These are phyloP conservation scores for Tanytarsus gracilentus DNA, from an alignment of 2,888 invertebrate species.

Conservation along the genomic window DNA sequence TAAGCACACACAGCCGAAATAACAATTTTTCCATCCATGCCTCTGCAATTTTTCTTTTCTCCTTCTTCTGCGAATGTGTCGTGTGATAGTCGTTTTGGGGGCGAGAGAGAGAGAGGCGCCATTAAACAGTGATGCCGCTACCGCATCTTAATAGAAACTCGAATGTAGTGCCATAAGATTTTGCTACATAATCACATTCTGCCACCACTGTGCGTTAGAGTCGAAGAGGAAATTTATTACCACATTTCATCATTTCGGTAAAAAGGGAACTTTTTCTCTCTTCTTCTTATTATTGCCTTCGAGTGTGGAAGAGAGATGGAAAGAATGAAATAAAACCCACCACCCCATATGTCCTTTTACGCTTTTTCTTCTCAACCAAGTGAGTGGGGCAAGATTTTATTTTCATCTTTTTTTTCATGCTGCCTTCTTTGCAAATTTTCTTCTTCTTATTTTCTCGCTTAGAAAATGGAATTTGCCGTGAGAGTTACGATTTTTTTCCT, in stretches of 20 bases:
- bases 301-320: too few species aligned
- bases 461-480: too few species aligned
- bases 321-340: too few species aligned
- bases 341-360: not conserved
- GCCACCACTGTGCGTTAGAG: too few species aligned
- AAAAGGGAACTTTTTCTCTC: not conserved
- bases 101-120: not conserved
- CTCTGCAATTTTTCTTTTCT: not conserved
- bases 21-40: not conserved
- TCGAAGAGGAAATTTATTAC: constrained; percentile 22
- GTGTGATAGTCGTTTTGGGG: not conserved
- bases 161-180: too few species aligned
- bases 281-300: too few species aligned
- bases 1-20: not conserved
- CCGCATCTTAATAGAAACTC: not conserved
- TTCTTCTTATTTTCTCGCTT: too few species aligned
- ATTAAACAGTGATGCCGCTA: not conserved
- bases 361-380: not conserved
- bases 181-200: too few species aligned
- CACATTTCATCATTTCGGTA: constrained; percentile 24
- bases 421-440: not conserved
- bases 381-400: not conserved
- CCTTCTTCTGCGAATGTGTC: not conserved
- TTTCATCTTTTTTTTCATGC: not conserved
- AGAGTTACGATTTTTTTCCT: too few species aligned